Evolutionary conservation across 2,888 invertebrate genomes (phyloP), one percentile per base, ranked within the genome.

Genomic region (Agrotis clavis): DNA sequence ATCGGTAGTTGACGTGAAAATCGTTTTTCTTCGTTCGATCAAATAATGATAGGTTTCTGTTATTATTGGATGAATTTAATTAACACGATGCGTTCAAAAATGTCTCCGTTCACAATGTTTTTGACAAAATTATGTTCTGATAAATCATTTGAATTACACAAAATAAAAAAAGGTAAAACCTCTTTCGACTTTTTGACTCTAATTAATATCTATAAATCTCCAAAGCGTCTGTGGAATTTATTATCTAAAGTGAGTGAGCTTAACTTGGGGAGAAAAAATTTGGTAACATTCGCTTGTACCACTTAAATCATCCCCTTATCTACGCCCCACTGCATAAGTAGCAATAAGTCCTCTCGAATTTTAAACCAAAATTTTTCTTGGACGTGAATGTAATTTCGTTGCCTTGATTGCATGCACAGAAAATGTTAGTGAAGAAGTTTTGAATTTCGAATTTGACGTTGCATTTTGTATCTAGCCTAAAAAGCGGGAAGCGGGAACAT

Each of bases 251-350:
- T 67, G 25, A 45, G 30, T 11, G 47, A 63, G 62, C 48, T 60
- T 57, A 66, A 62, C 54, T 65, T 19, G 19, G n/a, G 53, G 50
- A 60, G 18, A 18, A 35, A 61, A 35, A 79, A 73, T 73, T 65
- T 67, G 57, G 64, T 19, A 47, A 47, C 21, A 41, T 61, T 77
- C n/a, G n/a, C 51, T 57, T 54, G 51, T 63, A 62, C 61, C 61
- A 56, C 60, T 14, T 77, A 80, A 81, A 78, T 83, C 68, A 74
- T 69, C 21, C 30, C 19, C 57, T 66, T 81, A 83, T 82, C 81
- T 73, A 7, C 19, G 47, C 19, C 25, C 59, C 63, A 57, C 57
- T 72, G 41, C 57, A 67, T 21, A 16, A 65, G 51, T 57, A 59
- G 57, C 51, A 21, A 25, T 41, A 25, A 74, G 41, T 56, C 14